phyloP scores from a whole-genome alignment of 2,113 vertebrate genomes.

The Cinclus mexicanus region DNA sequence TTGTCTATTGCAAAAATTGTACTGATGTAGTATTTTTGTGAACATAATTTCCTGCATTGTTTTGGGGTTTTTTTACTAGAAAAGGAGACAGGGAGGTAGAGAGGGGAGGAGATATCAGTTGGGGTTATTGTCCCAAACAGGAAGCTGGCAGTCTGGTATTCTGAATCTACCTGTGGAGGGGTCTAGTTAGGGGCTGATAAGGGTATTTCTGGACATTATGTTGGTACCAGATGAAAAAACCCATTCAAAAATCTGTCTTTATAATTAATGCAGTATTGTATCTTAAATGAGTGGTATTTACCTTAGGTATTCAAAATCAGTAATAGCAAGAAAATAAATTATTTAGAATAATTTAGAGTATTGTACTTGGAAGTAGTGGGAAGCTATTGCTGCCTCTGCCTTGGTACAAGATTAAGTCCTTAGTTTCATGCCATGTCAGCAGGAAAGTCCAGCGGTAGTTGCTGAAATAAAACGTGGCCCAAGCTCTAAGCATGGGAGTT shows the following conservation, averaged over 20 bases:
- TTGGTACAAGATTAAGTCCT: not conserved
- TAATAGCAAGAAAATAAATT: not conserved
- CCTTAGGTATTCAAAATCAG: not conserved
- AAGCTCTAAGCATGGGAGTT: not conserved
- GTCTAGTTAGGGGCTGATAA: not conserved
- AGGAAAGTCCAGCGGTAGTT: not conserved
- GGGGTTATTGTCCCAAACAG: not conserved
- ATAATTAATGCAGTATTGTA: not conserved
- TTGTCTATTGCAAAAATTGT: not conserved
- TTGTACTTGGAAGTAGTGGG: not conserved
- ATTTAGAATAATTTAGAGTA: not conserved
- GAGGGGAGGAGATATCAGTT: not conserved
- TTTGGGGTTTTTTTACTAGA: not conserved
- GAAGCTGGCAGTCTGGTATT: not conserved
- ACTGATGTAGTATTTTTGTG: not conserved
- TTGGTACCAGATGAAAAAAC: not conserved
- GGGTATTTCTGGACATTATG: not conserved
- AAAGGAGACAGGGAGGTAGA: not conserved
- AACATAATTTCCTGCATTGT: not conserved
- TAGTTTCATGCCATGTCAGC: not conserved
- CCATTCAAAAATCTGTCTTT: not conserved
- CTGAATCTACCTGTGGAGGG: not conserved
- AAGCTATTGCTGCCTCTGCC: not conserved
- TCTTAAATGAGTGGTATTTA: not conserved
- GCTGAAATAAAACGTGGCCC: not conserved